Evolutionary conservation across 2,113 vertebrate species (phyloP).

Genomic region (Aplodontia rufa): DNA sequence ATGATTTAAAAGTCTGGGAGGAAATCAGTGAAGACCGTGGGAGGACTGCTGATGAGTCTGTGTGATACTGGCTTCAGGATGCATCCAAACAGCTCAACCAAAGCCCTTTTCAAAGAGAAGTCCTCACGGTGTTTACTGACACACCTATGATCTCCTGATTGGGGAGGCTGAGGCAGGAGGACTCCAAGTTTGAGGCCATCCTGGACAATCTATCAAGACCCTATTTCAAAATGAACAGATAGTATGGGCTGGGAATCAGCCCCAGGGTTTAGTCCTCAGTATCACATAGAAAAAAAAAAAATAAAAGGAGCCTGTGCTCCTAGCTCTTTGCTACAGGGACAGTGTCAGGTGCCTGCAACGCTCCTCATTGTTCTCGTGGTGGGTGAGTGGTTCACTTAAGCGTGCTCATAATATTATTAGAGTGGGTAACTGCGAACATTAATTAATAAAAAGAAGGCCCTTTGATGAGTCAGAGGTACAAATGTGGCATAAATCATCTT

Average conservation of each 20-base stretch:
- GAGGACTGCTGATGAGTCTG: neutral
- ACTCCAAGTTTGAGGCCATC: neutral
- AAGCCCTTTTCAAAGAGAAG: neutral
- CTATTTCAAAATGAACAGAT: neutral
- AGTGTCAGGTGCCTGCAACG: too few relatives aligned
- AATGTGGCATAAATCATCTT: neutral
- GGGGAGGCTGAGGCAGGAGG: neutral
- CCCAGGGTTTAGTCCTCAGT: neutral
- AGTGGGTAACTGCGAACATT: neutral
- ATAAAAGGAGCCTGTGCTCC: neutral
- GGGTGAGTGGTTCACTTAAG: neutral
- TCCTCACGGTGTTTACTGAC: too few relatives aligned
- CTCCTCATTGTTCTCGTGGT: neutral
- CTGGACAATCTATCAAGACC: neutral
- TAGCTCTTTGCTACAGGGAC: too few relatives aligned
- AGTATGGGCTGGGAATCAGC: neutral
- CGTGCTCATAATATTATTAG: neutral
- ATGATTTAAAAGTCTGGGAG: neutral
- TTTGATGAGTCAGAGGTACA: neutral
- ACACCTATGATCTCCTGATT: neutral
- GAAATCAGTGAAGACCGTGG: rapidly evolving
- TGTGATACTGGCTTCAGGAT: rapidly evolving
- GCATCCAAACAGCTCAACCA: neutral
- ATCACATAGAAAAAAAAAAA: neutral
- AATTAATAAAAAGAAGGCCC: neutral